A percentile compares a stretch with the other conserved stretches of the same genome.
These are phyloP conservation scores for Euspilapteryx auroguttella DNA, from an alignment of 2,888 invertebrate genomes.

Conservation along the genomic window DNA sequence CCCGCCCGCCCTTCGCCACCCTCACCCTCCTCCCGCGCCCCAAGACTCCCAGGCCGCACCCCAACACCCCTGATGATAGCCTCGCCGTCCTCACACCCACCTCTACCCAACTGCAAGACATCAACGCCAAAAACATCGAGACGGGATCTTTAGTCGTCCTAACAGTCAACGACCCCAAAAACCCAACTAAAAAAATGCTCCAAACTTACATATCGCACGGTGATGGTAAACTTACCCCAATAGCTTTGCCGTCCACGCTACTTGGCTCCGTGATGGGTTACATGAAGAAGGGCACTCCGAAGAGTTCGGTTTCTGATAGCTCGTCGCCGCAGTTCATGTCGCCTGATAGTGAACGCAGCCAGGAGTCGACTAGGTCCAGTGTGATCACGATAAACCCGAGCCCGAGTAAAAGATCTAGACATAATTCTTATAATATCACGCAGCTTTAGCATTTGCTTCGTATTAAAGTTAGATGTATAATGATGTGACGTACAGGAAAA, in stretches of 20 bases:
- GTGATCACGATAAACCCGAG: conserved; percentile 20
- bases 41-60: conserved; percentile 8
- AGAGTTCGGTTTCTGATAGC: conserved; percentile 24
- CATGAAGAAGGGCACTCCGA: conserved; percentile 34
- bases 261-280: conserved; percentile 39
- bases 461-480: too few species aligned
- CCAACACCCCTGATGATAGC: too few species aligned
- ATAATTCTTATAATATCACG: conserved; percentile 40
- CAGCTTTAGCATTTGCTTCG: conserved; percentile 17
- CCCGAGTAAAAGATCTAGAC: conserved; percentile 25
- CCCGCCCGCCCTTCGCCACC: too few species aligned
- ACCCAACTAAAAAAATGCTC: conserved; percentile 40
- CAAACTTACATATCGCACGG: conserved; percentile 43
- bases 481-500: too few species aligned
- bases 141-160: conserved; percentile 40
- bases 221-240: conserved; percentile 28
- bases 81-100: too few species aligned
- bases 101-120: too few species aligned
- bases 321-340: conserved; percentile 44
- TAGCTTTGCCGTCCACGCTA: conserved; percentile 28
- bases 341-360: conserved; percentile 29
- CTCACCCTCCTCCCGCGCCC: too few species aligned
- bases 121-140: too few species aligned
- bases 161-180: conserved; percentile 38
- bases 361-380: conserved; percentile 19